Conservation (phyloP, 2,797 vertebrate species). For the Scolopax rusticola region DNA sequence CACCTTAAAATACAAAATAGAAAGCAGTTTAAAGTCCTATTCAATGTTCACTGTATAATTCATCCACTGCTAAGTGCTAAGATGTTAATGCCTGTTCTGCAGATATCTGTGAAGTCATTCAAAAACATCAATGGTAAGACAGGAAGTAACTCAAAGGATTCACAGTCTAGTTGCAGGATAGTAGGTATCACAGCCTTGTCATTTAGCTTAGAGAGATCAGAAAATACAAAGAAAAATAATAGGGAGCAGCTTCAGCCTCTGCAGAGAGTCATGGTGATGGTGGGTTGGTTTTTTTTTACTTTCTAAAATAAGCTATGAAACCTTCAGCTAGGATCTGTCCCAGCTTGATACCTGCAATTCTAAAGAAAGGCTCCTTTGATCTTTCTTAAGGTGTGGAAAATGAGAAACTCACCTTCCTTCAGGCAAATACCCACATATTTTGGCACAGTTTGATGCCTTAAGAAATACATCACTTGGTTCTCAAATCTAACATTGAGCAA, state of each 20-base stretch:
- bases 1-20: background rate
- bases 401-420: background rate
- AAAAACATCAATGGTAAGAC: background rate
- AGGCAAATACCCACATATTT: background rate
- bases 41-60: background rate
- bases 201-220: background rate
- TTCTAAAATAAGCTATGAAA: background rate
- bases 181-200: background rate
- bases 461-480: background rate
- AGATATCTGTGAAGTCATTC: background rate
- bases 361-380: background rate
- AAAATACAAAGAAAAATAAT: background rate
- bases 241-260: background rate
- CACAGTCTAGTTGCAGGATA: background rate
- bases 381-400: background rate
- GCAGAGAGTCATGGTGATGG: background rate
- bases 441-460: background rate
- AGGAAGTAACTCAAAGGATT: background rate
- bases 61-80: background rate
- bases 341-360: background rate
- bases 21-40: background rate
- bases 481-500: conserved; percentile 9
- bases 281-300: background rate
- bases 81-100: background rate
- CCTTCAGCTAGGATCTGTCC: background rate